Evolutionary conservation across 2,113 vertebrate species (phyloP), one percentile per base, ranked within the genome.

Genomic region (Peucedramus taeniatus): DNA sequence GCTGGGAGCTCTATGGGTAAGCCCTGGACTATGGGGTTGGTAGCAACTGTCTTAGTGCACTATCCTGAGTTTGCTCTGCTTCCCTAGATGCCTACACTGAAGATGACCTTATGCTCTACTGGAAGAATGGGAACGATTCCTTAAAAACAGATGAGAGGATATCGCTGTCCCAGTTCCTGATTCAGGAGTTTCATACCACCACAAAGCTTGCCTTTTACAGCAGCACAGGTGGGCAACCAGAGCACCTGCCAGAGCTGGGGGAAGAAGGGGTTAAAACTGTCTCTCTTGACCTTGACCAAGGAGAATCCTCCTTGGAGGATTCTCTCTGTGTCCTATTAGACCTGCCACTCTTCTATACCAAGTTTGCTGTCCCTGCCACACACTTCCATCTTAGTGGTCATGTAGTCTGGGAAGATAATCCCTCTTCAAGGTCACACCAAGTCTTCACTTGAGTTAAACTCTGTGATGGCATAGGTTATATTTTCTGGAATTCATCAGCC

Each of bases 81-180:
- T 47, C 90, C 78, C 53, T 93, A 99, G 99, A 99, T 97, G 99
- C 99, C 13, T 99, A 99, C 95, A 99, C 99, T 5, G 99, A 99
- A 74, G 99, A 99, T 12, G 99, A 99, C 93, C 98, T 99, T 71
- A 99, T 99, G 99, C 98, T 99, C 12, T 99, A 99, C 97, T 99
- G 99, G 99, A 99, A 99, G 97, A 99, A 99, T 76, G 99, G 99
- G 69, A 99, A 99, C 0, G 99, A 99, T 65, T 99, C 99, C 76
- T 96, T 99, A 65, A 99, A 99, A 98, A 99, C 99, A 10, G 99
- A 99, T 15, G 99, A 99, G 84, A 98, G 98, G 83, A 99, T 99
- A 96, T 99, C 99, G 0, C 97, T 99, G 54, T 99, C 99, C 14
- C 99, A 99, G 98, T 99, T 99, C 92, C 98, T 99, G 97, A 99